A percentile compares a stretch with the other conserved stretches of the same genome.
Evolutionary conservation across 1,140 invertebrate genomes (phyloP).

Genomic region (Drosophila ogumai): DNA sequence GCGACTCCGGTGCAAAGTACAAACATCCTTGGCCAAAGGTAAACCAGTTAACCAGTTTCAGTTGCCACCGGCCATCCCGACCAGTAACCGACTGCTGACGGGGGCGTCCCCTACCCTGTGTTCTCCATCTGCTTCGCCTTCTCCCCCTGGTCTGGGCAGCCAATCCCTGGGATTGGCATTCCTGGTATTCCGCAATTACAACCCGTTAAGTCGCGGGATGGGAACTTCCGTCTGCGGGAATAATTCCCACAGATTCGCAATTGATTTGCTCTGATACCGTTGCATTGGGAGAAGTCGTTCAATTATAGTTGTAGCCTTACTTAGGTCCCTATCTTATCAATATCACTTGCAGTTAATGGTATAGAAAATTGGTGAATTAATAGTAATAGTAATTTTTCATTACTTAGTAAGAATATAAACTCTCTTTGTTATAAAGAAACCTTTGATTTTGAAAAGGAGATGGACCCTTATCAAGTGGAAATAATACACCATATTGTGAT

Average conservation of each 20-base stretch:
- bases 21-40: constrained; percentile 81
- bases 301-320: neutral
- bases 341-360: neutral
- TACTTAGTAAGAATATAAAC: neutral
- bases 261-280: constrained; percentile 19
- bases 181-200: constrained; percentile 34
- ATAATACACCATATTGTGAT: constrained; percentile 9
- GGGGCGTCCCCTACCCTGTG: constrained; percentile 62
- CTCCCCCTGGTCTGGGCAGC: constrained; percentile 1
- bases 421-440: neutral
- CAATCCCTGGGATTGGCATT: constrained; percentile 38
- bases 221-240: constrained; percentile 39
- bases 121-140: neutral
- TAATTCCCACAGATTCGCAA: constrained; percentile 33
- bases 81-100: constrained; percentile 23
- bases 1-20: constrained; percentile 51
- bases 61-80: constrained; percentile 27
- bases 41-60: constrained; percentile 75
- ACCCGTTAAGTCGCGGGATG: constrained; percentile 33
- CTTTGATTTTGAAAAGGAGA: neutral
- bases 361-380: neutral
- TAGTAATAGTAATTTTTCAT: too few species aligned
- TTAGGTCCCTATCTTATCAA: neutral
- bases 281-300: constrained; percentile 6
- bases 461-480: constrained; percentile 15